These are phyloP conservation scores for Poeciliopsis gracilis DNA, from an alignment of 2,797 vertebrate genomes.

Conservation along the genomic window DNA sequence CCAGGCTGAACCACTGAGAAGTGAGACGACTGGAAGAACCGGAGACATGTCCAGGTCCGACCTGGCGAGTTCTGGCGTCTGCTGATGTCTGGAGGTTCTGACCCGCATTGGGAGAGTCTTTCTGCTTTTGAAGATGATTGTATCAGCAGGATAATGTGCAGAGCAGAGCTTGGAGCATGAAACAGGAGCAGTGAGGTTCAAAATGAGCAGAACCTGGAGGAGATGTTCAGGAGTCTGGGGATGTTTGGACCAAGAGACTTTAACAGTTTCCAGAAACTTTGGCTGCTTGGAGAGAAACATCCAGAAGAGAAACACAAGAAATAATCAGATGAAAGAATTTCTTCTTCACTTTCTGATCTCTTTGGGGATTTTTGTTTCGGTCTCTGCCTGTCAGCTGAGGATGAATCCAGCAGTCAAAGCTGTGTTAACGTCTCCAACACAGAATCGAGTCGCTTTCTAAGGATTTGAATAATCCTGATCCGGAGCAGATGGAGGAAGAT, in stretches of 20 bases:
- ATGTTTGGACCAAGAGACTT: neutral
- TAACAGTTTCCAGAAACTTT: neutral
- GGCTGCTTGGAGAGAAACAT: neutral
- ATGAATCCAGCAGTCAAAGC: constrained; percentile 13
- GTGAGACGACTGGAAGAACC: neutral
- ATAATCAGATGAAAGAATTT: neutral
- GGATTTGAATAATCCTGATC: constrained; percentile 32
- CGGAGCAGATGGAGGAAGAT: constrained; percentile 37
- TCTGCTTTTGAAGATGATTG: neutral
- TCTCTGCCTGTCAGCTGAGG: constrained; percentile 5
- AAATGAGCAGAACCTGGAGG: neutral
- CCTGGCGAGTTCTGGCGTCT: neutral
- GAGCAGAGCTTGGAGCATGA: neutral
- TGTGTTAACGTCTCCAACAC: constrained; percentile 24
- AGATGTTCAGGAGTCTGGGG: neutral
- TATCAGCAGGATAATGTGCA: neutral
- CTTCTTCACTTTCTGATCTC: neutral
- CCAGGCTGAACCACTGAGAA: neutral
- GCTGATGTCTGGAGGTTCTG: neutral
- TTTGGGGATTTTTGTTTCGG: neutral
- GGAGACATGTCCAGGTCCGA: too few relatives aligned
- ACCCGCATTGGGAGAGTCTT: neutral
- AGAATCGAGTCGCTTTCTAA: constrained; percentile 4
- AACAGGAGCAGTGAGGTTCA: neutral
- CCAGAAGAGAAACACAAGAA: neutral